A percentile compares a stretch with the other conserved stretches of the same genome.
Evolutionary conservation across 2,888 invertebrate species (phyloP).

Genomic region (Ganaspis brasiliensis): DNA sequence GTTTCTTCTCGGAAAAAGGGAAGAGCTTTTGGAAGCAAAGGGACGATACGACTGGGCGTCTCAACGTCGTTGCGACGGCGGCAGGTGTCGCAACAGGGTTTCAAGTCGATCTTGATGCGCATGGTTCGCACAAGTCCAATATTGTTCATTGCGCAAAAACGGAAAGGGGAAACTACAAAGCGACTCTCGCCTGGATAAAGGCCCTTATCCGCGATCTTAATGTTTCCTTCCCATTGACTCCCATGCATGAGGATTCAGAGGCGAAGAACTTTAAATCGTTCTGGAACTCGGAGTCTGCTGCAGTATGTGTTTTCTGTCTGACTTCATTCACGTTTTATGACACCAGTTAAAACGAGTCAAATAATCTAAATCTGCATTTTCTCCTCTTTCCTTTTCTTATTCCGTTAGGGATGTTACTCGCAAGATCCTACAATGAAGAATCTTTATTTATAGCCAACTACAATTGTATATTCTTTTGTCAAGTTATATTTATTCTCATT

Average conservation of each 20-base stretch:
- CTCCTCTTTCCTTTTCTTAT: not conserved
- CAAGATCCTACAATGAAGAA: not conserved
- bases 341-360: not conserved
- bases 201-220: constrained; percentile 35
- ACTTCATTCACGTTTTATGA: not conserved
- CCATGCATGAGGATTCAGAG: constrained; percentile 24
- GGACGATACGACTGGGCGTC: constrained; percentile 56
- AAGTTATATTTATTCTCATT: no score
- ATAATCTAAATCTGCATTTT: not conserved
- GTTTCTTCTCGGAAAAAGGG: not conserved
- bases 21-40: constrained; percentile 21
- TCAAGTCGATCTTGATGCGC: constrained; percentile 60
- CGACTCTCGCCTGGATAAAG: constrained; percentile 35
- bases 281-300: constrained; percentile 1
- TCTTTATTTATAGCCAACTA: not conserved
- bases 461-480: not conserved
- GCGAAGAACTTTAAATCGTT: constrained; percentile 27
- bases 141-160: constrained; percentile 42
- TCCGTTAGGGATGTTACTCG: not conserved
- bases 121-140: constrained; percentile 54
- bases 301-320: not conserved
- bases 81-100: constrained; percentile 59
- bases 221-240: constrained; percentile 32
- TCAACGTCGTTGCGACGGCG: constrained; percentile 60
- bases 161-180: constrained; percentile 37